These are phyloP conservation scores for Oreochromis aureus DNA, from an alignment of 2,113 vertebrate genomes.

Conservation along the genomic window DNA sequence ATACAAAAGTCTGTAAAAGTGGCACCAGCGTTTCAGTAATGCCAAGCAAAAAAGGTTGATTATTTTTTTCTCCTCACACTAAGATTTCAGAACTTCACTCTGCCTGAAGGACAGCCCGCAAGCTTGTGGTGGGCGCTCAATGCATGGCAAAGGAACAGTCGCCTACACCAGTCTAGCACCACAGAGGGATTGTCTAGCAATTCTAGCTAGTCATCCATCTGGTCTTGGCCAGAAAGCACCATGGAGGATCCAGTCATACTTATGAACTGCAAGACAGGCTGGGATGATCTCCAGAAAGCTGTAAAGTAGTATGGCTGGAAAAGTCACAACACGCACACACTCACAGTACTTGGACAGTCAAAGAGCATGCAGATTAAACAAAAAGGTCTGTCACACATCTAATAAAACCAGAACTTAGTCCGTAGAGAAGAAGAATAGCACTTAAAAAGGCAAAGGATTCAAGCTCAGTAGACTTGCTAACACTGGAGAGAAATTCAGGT, in stretches of 20 bases:
- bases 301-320: slow-evolving; percentile 50
- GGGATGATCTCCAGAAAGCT: slow-evolving; percentile 44
- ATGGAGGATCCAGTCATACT: slow-evolving; percentile 41
- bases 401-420: not conserved
- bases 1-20: not conserved
- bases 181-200: slow-evolving; percentile 59
- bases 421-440: not conserved
- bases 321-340: slow-evolving; percentile 28
- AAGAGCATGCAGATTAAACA: slow-evolving; percentile 1
- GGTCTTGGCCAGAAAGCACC: slow-evolving; percentile 57
- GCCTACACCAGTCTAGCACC: slow-evolving; percentile 69
- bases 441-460: slow-evolving; percentile 16
- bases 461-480: not conserved
- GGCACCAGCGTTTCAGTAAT: slow-evolving; percentile 20
- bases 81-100: slow-evolving; percentile 7
- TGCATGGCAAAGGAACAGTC: slow-evolving; percentile 45
- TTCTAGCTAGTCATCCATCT: slow-evolving; percentile 58
- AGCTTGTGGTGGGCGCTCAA: slow-evolving; percentile 46
- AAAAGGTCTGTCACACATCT: not conserved
- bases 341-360: slow-evolving; percentile 1
- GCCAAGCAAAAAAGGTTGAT: not conserved
- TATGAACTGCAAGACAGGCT: slow-evolving; percentile 32
- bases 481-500: not conserved
- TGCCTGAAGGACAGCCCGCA: slow-evolving; percentile 1
- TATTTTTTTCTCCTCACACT: not conserved